Conservation (phyloP, 2,113 vertebrate genomes). For the Bostrychus sinensis region DNA sequence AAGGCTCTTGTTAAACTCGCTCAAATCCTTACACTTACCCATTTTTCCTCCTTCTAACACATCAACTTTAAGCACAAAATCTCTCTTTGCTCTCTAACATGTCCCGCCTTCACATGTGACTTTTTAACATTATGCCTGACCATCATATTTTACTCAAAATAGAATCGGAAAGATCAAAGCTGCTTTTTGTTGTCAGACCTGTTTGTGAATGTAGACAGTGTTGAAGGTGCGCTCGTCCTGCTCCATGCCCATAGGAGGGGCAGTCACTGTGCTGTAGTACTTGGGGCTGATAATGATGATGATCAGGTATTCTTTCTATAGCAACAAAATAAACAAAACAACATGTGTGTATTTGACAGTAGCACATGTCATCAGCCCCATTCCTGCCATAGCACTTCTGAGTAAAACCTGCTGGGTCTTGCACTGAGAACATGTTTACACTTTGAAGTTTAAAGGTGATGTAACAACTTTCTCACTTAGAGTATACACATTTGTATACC, state of each 20-base stretch:
- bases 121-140: no score
- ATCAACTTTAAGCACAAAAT: no score
- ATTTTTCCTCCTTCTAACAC: no score
- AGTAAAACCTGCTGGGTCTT: neutral
- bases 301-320: slow-evolving; percentile 83
- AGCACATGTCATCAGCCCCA: neutral
- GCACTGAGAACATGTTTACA: neutral
- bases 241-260: slow-evolving; percentile 59
- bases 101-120: no score
- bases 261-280: slow-evolving; percentile 80
- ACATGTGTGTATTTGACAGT: neutral
- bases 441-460: neutral
- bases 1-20: no score
- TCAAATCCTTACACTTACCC: no score
- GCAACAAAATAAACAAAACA: neutral
- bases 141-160: no score
- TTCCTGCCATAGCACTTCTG: neutral
- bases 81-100: no score
- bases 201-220: slow-evolving; percentile 84
- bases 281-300: slow-evolving; percentile 86
- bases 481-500: neutral
- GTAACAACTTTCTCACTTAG: neutral
- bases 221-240: slow-evolving; percentile 81
- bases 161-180: no score
- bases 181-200: slow-evolving; percentile 35